A percentile compares a stretch with the other conserved stretches of the same genome.
Conservation (phyloP, 2,113 vertebrate species). For the Tachuris rubrigastra region DNA sequence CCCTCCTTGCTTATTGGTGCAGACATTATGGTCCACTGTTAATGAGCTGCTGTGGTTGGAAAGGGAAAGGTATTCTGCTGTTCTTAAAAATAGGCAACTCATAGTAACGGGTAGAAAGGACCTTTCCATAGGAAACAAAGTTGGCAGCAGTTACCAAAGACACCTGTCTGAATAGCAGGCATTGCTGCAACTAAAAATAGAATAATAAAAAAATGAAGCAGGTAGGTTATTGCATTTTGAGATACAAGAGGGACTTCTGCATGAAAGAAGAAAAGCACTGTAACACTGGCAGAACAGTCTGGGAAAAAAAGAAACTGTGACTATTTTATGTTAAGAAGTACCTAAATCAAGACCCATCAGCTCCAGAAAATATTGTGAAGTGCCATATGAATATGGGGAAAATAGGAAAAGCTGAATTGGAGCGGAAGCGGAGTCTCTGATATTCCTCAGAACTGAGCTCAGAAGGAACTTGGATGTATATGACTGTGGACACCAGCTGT, state of each 20-base stretch:
- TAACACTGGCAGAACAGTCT: neutral
- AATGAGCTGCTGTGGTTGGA: neutral
- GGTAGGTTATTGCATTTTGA: neutral
- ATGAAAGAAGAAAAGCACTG: neutral
- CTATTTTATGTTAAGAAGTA: neutral
- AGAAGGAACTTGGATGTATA: rapidly evolving
- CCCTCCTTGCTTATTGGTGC: neutral
- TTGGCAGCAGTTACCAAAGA: neutral
- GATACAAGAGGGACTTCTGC: neutral
- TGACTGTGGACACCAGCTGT: neutral
- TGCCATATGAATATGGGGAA: neutral
- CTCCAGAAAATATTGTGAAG: neutral
- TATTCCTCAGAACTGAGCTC: neutral
- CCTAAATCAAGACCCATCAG: neutral
- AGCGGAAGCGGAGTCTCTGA: rapidly evolving
- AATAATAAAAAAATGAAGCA: neutral
- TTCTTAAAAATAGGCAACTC: neutral
- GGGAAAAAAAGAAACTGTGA: neutral
- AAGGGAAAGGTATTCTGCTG: neutral
- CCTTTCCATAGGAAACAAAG: neutral
- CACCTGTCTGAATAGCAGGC: neutral
- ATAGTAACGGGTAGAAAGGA: neutral
- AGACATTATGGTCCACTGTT: neutral
- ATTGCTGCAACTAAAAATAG: neutral
- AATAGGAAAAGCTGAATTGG: neutral